Conservation (phyloP, 2,797 vertebrate species). For the Pteronotus mesoamericanus region DNA sequence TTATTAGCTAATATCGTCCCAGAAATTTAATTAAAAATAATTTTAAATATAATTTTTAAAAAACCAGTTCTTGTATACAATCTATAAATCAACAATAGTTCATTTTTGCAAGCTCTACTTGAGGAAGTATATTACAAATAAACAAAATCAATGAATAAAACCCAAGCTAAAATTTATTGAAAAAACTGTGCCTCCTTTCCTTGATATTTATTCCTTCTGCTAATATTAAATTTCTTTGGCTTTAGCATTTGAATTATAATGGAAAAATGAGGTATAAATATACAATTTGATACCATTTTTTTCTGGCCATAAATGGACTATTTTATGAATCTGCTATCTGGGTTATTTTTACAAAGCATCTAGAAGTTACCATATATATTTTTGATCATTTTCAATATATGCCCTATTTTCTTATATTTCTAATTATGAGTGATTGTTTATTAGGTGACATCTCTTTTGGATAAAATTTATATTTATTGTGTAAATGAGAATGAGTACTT, state of each 20-base stretch:
- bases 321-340: background rate
- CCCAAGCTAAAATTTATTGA: background rate
- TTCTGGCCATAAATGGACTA: background rate
- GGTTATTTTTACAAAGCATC: conserved; percentile 7
- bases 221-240: background rate
- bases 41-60: too few species aligned
- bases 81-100: background rate
- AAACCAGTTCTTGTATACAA: background rate
- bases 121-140: background rate
- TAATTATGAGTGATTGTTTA: conserved; percentile 13
- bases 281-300: background rate
- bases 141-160: background rate
- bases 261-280: background rate
- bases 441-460: background rate
- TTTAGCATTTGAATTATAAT: background rate
- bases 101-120: background rate
- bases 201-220: background rate
- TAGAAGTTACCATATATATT: background rate
- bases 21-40: too few species aligned
- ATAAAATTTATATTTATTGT: conserved; percentile 6
- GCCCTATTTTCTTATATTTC: background rate
- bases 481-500: background rate
- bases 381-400: background rate
- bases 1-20: too few species aligned
- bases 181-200: background rate